Evolutionary conservation across 2,113 vertebrate species (phyloP).

Genomic region (Galemys pyrenaicus): DNA sequence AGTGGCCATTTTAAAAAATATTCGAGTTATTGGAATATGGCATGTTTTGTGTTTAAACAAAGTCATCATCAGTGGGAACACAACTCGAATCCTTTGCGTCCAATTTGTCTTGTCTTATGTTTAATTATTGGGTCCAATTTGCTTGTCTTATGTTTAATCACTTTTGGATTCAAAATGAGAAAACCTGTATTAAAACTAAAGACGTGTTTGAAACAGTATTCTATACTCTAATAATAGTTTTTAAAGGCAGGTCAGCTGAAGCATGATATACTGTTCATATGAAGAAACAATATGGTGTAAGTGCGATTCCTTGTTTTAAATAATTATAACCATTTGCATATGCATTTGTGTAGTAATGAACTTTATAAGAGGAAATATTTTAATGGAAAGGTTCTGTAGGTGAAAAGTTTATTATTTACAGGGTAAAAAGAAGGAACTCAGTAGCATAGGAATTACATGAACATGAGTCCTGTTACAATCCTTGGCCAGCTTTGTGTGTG

Average conservation of each 20-base stretch:
- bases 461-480: background rate
- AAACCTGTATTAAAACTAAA: constrained; percentile 31
- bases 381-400: background rate
- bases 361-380: background rate
- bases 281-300: background rate
- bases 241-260: background rate
- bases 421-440: background rate
- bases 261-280: background rate
- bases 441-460: background rate
- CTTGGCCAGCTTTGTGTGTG: background rate
- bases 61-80: constrained; percentile 34
- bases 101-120: constrained; percentile 37
- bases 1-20: constrained; percentile 57
- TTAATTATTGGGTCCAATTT: constrained; percentile 42
- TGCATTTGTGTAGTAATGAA: background rate
- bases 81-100: constrained; percentile 45
- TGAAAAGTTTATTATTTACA: constrained; percentile 2
- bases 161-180: constrained; percentile 58
- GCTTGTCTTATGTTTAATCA: constrained; percentile 41
- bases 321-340: background rate
- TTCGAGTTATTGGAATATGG: constrained; percentile 46
- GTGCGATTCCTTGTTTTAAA: constrained; percentile 28
- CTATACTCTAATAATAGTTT: background rate
- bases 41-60: constrained; percentile 49
- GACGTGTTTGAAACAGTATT: constrained; percentile 40